Evolutionary conservation across 2,888 invertebrate genomes (phyloP), one percentile per base, ranked within the genome.

Genomic region (Myopa tessellatipennis): DNA sequence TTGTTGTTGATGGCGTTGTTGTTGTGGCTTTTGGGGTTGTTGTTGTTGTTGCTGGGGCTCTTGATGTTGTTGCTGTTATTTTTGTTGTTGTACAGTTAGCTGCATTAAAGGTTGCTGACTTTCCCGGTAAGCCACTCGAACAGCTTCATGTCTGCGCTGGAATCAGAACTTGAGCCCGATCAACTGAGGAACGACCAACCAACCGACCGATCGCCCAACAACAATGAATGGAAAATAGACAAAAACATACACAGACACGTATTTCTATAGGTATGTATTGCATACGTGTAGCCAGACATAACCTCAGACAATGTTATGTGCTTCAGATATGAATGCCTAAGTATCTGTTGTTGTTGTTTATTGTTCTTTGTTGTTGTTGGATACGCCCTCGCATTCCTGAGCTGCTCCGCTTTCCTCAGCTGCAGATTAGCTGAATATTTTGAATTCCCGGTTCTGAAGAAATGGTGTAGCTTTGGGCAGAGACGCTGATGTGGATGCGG

Each of bases 291-390:
- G 14, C 58, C 72, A 72, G 72, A 58, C 72, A 72, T 72, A 72
- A 72, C 72, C 72, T 72, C 40, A 72, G 72, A 72, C 72, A 72
- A 72, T 72, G 36, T 71, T 58, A 38, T 34, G 71, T 34, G 52
- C 67, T 6, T 4, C 16, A 10, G n/a, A 18, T 40, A 40, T n/a
- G 36, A 40, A 38, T n/a, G 16, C n/a, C 14, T 45, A n/a, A 38
- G 45, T 45, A 38, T 36, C 36, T 45, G 5, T 52, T 52, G 12
- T 34, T 68, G 14, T 68, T 68, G 16, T 26, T 67, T 3, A 16
- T n/a, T 14, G 16, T 40, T 10, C 16, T 26, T 40, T 16, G 38
- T 67, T 40, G 45, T 16, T 67, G 40, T 40, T 26, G 26, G 38
- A 16, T 26, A 67, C 67, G 67, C 67, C 67, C 40, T 67, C 67